phyloP scores from a whole-genome alignment of 2,113 vertebrate genomes.

The Leucopternis melanops region DNA sequence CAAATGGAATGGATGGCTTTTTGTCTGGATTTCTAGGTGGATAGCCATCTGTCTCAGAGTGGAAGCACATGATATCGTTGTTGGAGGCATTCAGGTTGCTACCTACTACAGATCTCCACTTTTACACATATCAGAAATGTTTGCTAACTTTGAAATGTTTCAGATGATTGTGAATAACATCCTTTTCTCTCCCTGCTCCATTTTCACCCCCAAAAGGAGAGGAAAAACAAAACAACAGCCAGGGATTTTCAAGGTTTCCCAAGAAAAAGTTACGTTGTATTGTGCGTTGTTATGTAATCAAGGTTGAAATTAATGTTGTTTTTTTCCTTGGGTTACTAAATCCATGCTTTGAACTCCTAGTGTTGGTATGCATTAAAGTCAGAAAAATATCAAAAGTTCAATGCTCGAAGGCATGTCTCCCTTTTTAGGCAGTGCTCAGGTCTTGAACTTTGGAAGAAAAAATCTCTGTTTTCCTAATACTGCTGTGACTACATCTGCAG shows the following conservation, averaged over 20 bases:
- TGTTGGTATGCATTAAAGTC: constrained; percentile 37
- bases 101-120: not conserved
- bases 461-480: not conserved
- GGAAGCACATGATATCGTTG: not conserved
- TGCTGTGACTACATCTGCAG: not conserved
- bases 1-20: not conserved
- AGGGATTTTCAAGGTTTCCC: not conserved
- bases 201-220: not conserved
- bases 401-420: not conserved
- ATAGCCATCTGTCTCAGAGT: not conserved
- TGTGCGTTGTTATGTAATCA: not conserved
- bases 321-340: not conserved
- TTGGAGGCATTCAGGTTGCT: not conserved
- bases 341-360: constrained; percentile 33
- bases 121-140: not conserved
- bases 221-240: not conserved
- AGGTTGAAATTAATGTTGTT: not conserved
- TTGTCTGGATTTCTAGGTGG: not conserved
- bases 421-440: constrained; percentile 12
- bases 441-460: constrained; percentile 39
- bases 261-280: not conserved
- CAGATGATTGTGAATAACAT: not conserved
- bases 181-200: not conserved
- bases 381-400: constrained; percentile 44
- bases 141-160: not conserved